Evolutionary conservation across 2,888 invertebrate species (phyloP).

Genomic region (Oxystoma pomonae): DNA sequence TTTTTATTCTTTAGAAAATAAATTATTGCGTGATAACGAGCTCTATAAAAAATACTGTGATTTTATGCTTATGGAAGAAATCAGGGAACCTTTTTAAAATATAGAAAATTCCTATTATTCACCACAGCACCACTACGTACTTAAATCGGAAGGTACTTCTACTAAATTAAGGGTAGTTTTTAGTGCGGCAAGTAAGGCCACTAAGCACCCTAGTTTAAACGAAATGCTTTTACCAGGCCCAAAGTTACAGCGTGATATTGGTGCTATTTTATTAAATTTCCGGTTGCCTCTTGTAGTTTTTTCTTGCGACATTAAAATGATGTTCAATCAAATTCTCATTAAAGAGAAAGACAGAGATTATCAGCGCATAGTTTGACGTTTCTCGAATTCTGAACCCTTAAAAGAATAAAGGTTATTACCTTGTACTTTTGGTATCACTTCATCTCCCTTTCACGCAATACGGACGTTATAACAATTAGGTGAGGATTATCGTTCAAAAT

Average conservation of each 20-base stretch:
- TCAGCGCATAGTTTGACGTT: neutral
- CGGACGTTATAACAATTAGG: neutral
- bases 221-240: neutral
- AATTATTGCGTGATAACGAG: neutral
- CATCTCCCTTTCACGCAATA: neutral
- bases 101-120: neutral
- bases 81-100: neutral
- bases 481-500: neutral
- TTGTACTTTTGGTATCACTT: neutral
- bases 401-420: neutral
- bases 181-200: neutral
- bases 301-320: neutral
- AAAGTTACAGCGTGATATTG: neutral
- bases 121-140: neutral
- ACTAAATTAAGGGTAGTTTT: constrained; percentile 1
- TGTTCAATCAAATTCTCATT: neutral
- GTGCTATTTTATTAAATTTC: neutral
- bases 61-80: neutral
- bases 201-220: neutral
- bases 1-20: neutral
- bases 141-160: neutral
- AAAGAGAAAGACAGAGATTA: neutral
- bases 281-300: neutral
- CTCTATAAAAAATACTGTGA: neutral
- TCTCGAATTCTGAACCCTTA: neutral